These are phyloP conservation scores for Aspidiotus rigidus DNA, from an alignment of 2,888 invertebrate species.

Conservation along the genomic window DNA sequence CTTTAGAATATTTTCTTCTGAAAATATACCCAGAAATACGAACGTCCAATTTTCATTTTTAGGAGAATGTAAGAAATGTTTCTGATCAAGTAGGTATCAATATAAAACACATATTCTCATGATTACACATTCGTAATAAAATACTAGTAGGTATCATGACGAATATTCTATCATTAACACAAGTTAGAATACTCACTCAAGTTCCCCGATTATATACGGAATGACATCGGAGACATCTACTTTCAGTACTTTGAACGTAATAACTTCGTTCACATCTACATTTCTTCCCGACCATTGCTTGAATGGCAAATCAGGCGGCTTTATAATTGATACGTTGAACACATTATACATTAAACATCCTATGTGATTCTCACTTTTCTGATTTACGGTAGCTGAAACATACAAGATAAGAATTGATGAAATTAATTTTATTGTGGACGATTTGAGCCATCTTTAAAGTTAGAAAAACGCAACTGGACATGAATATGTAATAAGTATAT, in stretches of 20 bases:
- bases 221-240: slow-evolving; percentile 25
- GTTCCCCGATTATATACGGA: slow-evolving; percentile 24
- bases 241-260: slow-evolving; percentile 23
- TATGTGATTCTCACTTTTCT: slow-evolving; percentile 21
- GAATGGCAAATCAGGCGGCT: slow-evolving; percentile 16
- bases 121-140: too few species aligned
- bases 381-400: slow-evolving; percentile 17
- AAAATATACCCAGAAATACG: too few species aligned
- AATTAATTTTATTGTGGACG: too few species aligned
- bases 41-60: too few species aligned
- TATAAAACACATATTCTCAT: too few species aligned
- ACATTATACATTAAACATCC: slow-evolving; percentile 22
- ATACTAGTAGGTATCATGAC: too few species aligned
- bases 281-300: slow-evolving; percentile 14
- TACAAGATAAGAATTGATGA: neutral
- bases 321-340: slow-evolving; percentile 22
- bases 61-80: too few species aligned
- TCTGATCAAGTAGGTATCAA: too few species aligned
- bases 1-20: too few species aligned
- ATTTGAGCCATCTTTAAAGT: neutral
- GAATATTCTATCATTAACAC: too few species aligned
- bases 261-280: neutral
- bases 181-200: neutral
- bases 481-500: neutral
- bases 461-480: too few species aligned